Evolutionary conservation across 1,140 invertebrate genomes (phyloP), one percentile per base, ranked within the genome.

Genomic region (Heliconius melpomene): DNA sequence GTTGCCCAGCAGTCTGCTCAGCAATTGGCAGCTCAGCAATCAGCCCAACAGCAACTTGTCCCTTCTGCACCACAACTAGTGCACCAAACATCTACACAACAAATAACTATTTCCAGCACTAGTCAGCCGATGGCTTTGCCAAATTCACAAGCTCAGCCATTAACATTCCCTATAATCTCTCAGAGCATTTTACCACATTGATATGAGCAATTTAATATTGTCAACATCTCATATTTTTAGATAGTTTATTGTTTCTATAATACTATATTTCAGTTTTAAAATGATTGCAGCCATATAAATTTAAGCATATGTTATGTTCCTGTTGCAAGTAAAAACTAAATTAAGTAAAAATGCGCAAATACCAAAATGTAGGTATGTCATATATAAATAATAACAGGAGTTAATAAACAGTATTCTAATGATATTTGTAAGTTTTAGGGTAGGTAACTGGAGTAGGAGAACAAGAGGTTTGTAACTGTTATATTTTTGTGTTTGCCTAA

Each of bases 91-190:
- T 92, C 92, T 18, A 93, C 91, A 50, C 93, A 93, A 76, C 92
- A 94, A 79, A 93, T 94, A 75, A 93, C 91, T 52, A 93, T 94
- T 75, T 93, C 93, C 7, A 94, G 88, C 79, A 91, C 91, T 84
- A 93, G 91, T 87, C 93, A 94, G 80, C 89, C 92, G 16, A 93
- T 94, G 91, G 90, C 92, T 71, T 80, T 94, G 78, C 83, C 92
- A 38, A 94, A 93, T 78, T 93, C 92, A 54, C 93, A 93, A 78
- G 88, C 92, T 75, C 93, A 93, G 83, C 83, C 91, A 26, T 89
- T 94, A 76, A 92, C 91, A 90, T 94, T 93, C 86, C 93, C 93
- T 36, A 94, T 94, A 72, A 94, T 94, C 80, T 93, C 93, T 26
- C 93, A 94, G 82, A 94, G 90, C 75, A 94, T 94, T 77, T 86